Evolutionary conservation across 1,140 invertebrate species (phyloP).

Genomic region (Pentalonia nigronervosa): DNA sequence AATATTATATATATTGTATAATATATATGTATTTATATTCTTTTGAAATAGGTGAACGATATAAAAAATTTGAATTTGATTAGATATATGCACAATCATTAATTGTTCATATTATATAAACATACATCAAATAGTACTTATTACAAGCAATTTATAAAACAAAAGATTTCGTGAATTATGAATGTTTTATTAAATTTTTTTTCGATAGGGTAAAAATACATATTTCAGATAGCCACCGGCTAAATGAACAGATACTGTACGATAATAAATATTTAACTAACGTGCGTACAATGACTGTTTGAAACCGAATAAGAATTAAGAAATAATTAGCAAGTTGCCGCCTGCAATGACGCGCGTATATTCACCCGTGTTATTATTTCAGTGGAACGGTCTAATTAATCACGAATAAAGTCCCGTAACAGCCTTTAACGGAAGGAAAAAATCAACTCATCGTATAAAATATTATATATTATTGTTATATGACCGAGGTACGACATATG

Average conservation of each 20-base stretch:
- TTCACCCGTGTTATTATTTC: neutral
- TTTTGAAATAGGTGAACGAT: neutral
- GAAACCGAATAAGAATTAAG: neutral
- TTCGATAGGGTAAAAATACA: neutral
- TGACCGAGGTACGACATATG: neutral
- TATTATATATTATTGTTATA: neutral
- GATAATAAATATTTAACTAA: neutral
- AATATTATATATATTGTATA: no score
- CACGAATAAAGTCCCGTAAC: neutral
- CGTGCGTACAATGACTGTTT: neutral
- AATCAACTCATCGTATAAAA: neutral
- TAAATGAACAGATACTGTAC: neutral
- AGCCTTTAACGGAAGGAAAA: neutral
- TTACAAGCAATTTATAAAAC: neutral
- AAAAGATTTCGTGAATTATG: neutral
- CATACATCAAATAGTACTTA: neutral
- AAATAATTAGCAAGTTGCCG: neutral
- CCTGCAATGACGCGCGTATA: neutral
- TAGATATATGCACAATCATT: no score
- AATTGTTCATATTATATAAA: no score
- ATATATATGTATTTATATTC: neutral
- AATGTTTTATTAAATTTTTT: neutral
- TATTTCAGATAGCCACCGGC: neutral
- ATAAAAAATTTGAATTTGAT: neutral
- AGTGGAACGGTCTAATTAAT: constrained; percentile 9